phyloP scores from a whole-genome alignment of 2,888 invertebrate genomes.

The Hofmannophila pseudospretella region DNA sequence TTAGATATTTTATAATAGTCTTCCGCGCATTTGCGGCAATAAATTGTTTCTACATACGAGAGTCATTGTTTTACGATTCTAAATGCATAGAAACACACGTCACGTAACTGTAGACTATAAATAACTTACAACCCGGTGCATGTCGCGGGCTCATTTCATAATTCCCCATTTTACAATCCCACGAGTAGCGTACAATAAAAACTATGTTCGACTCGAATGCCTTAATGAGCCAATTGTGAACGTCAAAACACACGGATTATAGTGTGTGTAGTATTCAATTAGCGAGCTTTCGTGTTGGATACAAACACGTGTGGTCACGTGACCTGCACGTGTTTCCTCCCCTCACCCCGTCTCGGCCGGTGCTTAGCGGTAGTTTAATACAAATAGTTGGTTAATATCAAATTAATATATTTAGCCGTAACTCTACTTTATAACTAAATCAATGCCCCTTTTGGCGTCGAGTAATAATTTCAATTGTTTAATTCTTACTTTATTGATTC shows the following conservation, averaged over 20 bases:
- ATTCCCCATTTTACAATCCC: slow-evolving; percentile 18
- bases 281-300: slow-evolving; percentile 32
- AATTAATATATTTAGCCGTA: no score
- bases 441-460: no score
- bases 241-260: slow-evolving; percentile 34
- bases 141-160: slow-evolving; percentile 12
- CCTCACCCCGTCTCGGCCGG: slow-evolving; percentile 6
- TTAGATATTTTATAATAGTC: no score
- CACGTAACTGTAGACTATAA: slow-evolving; percentile 1
- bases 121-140: slow-evolving; percentile 12
- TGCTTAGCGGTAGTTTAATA: slow-evolving; percentile 31
- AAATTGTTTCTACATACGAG: no score
- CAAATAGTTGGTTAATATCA: slow-evolving; percentile 47
- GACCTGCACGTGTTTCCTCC: slow-evolving; percentile 32
- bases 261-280: slow-evolving; percentile 39
- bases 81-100: background rate
- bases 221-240: slow-evolving; percentile 49
- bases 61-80: no score
- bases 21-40: no score
- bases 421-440: slow-evolving; percentile 14
- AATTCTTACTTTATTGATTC: no score
- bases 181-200: slow-evolving; percentile 31
- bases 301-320: slow-evolving; percentile 32
- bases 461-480: no score
- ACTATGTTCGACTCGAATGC: slow-evolving; percentile 34